Conservation (phyloP, 1,140 invertebrate species). For the Vanessa atalanta region DNA sequence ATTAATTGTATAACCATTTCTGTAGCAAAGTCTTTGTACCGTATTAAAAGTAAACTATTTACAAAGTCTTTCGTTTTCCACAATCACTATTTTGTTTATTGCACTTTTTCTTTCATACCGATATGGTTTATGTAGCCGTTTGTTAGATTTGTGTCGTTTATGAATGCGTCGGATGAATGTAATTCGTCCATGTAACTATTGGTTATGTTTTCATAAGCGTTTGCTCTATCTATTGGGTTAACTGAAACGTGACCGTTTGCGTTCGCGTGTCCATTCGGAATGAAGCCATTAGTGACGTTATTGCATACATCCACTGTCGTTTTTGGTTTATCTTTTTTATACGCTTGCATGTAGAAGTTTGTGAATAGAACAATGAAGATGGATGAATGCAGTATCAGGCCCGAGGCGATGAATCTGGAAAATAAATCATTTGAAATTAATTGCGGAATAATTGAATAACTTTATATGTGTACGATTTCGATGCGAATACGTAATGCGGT, state of each 20-base stretch:
- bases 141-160: slow-evolving; percentile 13
- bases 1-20: slow-evolving; percentile 2
- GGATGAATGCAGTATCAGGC: slow-evolving; percentile 91
- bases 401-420: slow-evolving; percentile 84
- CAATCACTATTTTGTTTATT: slow-evolving; percentile 47
- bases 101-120: slow-evolving; percentile 62
- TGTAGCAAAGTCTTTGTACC: slow-evolving; percentile 26
- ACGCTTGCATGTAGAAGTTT: slow-evolving; percentile 94
- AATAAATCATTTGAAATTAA: neutral
- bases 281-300: slow-evolving; percentile 55
- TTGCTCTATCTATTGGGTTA: slow-evolving; percentile 14
- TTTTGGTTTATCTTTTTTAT: slow-evolving; percentile 78
- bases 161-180: slow-evolving; percentile 20
- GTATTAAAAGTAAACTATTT: slow-evolving; percentile 21
- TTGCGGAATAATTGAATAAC: too few species aligned
- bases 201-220: neutral
- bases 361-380: slow-evolving; percentile 96
- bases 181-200: slow-evolving; percentile 33
- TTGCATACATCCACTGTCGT: slow-evolving; percentile 47
- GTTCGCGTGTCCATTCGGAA: slow-evolving; percentile 50
- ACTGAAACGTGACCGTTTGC: slow-evolving; percentile 43
- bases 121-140: slow-evolving; percentile 54
- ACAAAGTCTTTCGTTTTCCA: slow-evolving; percentile 21
- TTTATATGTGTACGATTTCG: too few species aligned
- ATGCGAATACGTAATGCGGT: too few species aligned